Conservation (phyloP, 2,888 invertebrate genomes). For the Sipunculus nudus region DNA sequence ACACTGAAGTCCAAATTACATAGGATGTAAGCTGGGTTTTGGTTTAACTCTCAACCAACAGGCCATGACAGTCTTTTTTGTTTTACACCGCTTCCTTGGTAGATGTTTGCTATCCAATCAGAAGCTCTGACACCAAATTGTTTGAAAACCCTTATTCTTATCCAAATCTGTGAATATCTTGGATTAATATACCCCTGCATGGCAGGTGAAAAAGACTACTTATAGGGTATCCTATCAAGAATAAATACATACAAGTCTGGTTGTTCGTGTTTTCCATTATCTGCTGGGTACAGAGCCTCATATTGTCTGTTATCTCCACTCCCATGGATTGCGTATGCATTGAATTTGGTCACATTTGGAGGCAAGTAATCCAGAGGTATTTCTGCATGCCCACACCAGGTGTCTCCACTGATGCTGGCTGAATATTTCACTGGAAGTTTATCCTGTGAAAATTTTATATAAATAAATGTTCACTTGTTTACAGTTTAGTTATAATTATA, state of each 20-base stretch:
- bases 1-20: no score
- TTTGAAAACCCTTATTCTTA: no score
- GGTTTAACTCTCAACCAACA: no score
- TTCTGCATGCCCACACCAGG: constrained; percentile 66
- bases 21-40: no score
- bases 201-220: no score
- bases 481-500: background rate
- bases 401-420: constrained; percentile 46
- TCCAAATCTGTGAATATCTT: no score
- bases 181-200: no score
- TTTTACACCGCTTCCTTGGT: no score
- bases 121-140: no score
- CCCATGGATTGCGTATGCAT: constrained; percentile 71
- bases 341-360: constrained; percentile 67
- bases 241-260: constrained; percentile 68
- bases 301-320: constrained; percentile 64
- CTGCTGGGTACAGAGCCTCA: constrained; percentile 68
- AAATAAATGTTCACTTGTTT: background rate
- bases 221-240: no score
- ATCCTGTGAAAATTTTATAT: constrained; percentile 48
- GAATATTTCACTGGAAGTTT: constrained; percentile 59
- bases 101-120: no score
- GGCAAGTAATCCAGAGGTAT: constrained; percentile 69
- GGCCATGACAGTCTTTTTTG: no score
- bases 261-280: constrained; percentile 56